Evolutionary conservation across 2,113 vertebrate species (phyloP), one percentile per base, ranked within the genome.

Genomic region (Morone chrysops): DNA sequence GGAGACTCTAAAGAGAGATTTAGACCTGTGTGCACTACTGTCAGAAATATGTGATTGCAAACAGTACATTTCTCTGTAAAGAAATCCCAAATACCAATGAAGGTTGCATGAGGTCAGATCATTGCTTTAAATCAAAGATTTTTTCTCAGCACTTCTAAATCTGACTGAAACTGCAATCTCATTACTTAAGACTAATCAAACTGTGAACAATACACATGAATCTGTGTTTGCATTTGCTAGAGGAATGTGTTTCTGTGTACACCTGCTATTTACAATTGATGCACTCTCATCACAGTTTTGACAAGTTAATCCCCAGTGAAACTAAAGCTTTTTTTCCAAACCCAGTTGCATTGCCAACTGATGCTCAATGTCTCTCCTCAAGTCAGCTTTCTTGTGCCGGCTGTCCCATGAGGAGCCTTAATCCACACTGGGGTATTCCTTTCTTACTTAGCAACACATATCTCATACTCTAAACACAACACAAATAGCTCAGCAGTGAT

Each of bases 361-460:
- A 91, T 86, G 83, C 79, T 76, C 85, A 81, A 47, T 85, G 83
- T 93, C 89, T 93, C 80, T 94, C 86, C 82, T 86, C 87, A 48
- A 83, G 68, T 89, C 81, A 83, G 84, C 68, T 53, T 66, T 65
- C 66, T 53, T 60, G 70, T 36, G 69, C 75, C 43, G 45, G 54
- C 53, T 67, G 82, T 41, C 90, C 89, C 86, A 63, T 38, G 22
- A 54, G 85, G 83, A 65, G 71, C 50, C 53, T 78, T 75, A 88
- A 82, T 90, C 83, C 84, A 79, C 89, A 65, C 88, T 4, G 48
- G 87, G 84, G 81, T 84, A 89, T 92, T 94, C 90, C 73, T 83
- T 84, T 60, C 80, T 57, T 87, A 88, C 93, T 88, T 92, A 93
- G 91, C 92, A 95, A 94, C 92, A 40, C 47, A 14, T 76, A 56